These are phyloP conservation scores for Cheilosia pagana DNA, from an alignment of 2,888 invertebrate species.

Conservation along the genomic window DNA sequence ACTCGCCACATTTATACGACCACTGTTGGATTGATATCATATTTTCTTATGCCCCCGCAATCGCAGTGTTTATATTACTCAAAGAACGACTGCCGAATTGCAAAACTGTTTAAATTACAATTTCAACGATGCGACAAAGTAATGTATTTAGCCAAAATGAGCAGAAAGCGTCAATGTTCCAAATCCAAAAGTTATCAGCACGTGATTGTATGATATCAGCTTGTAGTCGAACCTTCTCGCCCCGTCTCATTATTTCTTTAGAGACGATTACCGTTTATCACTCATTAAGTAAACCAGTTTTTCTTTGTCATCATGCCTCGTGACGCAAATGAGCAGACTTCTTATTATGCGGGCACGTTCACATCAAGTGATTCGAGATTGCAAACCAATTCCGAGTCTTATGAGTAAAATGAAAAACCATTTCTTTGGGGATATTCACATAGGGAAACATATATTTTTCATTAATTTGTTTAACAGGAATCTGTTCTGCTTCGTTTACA, in stretches of 20 bases:
- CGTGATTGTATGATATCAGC: constrained; percentile 13
- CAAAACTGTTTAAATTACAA: too few relatives aligned
- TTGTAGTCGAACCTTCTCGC: neutral
- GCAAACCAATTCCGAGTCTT: neutral
- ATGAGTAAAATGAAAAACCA: constrained; percentile 15
- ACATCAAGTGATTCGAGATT: neutral
- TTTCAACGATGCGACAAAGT: too few relatives aligned
- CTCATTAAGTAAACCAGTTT: neutral
- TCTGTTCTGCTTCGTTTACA: constrained; percentile 34
- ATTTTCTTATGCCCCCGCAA: too few relatives aligned
- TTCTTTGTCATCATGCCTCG: constrained; percentile 2
- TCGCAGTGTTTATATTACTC: too few relatives aligned
- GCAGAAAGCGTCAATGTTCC: too few relatives aligned
- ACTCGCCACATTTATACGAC: too few relatives aligned
- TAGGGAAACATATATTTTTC: constrained; percentile 53
- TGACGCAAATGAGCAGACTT: constrained; percentile 15
- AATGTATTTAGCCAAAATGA: neutral
- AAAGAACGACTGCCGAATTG: too few relatives aligned
- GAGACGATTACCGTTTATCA: constrained; percentile 5
- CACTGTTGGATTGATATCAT: too few relatives aligned
- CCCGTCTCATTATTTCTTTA: neutral
- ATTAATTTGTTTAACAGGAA: constrained; percentile 39
- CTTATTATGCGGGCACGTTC: constrained; percentile 8
- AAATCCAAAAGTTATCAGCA: constrained; percentile 7
- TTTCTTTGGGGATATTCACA: constrained; percentile 51